These are phyloP conservation scores for Dione juno DNA, from an alignment of 2,888 invertebrate genomes.

Conservation along the genomic window DNA sequence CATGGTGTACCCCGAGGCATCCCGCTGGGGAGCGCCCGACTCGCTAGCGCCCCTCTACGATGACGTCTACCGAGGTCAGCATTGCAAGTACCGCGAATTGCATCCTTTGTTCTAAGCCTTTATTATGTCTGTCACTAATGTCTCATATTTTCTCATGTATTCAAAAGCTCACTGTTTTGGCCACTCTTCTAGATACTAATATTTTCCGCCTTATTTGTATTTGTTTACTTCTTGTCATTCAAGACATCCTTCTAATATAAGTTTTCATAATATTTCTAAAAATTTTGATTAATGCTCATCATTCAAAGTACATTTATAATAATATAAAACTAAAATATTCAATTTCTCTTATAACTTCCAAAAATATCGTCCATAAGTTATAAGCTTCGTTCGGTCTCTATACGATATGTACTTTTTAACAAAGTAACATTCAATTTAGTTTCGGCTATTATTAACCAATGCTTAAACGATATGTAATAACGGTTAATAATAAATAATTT, in stretches of 20 bases:
- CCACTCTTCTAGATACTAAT: conserved; percentile 25
- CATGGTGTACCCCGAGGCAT: conserved; percentile 84
- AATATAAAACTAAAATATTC: not conserved
- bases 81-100: conserved; percentile 59
- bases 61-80: conserved; percentile 86
- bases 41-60: conserved; percentile 86
- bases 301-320: not conserved
- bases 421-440: conserved; percentile 18
- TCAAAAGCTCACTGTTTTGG: conserved; percentile 45
- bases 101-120: conserved; percentile 54
- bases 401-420: not conserved
- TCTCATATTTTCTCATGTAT: conserved; percentile 26
- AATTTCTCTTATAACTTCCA: not conserved
- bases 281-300: not conserved
- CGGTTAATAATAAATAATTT: conserved; percentile 39
- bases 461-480: conserved; percentile 23
- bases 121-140: conserved; percentile 40
- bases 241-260: not conserved
- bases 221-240: conserved; percentile 13
- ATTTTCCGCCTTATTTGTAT: conserved; percentile 17
- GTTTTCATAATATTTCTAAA: not conserved
- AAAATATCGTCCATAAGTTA: not conserved
- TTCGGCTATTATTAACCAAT: conserved; percentile 5
- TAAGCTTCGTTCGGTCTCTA: not conserved
- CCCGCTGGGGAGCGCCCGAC: conserved; percentile 85